These are phyloP conservation scores for Nannobrachium achirus DNA, from an alignment of 2,113 vertebrate species.

Conservation along the genomic window DNA sequence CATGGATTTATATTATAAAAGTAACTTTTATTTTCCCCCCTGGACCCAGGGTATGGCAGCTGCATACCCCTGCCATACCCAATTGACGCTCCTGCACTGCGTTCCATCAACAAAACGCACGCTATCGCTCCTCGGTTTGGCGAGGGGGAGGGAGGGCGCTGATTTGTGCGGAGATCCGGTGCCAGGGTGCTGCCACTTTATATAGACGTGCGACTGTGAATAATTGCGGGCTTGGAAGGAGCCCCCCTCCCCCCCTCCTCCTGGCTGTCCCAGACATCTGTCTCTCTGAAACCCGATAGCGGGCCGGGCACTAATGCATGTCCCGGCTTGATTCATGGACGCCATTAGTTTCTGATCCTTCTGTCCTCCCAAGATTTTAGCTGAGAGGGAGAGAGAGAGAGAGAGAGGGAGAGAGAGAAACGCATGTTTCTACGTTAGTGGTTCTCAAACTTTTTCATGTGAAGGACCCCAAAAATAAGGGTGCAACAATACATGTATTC, in stretches of 20 bases:
- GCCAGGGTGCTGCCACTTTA: conserved; percentile 46
- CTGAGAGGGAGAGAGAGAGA: not conserved
- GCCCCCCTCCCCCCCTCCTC: not conserved
- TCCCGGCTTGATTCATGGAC: conserved; percentile 27
- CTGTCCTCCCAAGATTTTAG: conserved; percentile 1
- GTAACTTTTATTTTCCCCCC: too few relatives aligned
- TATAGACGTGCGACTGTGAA: conserved; percentile 61
- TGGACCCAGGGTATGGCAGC: too few relatives aligned
- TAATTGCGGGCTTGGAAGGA: conserved; percentile 56
- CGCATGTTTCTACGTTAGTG: too few relatives aligned
- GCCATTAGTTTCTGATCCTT: conserved; percentile 30
- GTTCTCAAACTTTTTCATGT: too few relatives aligned
- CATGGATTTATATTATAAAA: too few relatives aligned
- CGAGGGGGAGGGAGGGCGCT: conserved; percentile 5
- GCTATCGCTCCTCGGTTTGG: conserved; percentile 10
- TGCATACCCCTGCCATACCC: too few relatives aligned
- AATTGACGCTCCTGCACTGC: too few relatives aligned
- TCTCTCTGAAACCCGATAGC: conserved; percentile 53
- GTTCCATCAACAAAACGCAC: conserved; percentile 32
- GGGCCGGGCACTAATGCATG: conserved; percentile 37
- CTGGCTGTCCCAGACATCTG: conserved; percentile 49
- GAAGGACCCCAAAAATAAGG: too few relatives aligned
- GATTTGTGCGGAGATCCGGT: conserved; percentile 35
- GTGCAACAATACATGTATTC: too few relatives aligned
- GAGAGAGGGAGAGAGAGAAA: conserved; percentile 12